Evolutionary conservation across 37 sponge, comb jelly and placozoan genomes (phyloP), one percentile per base, ranked within the genome.

Genomic region (Ianthella basta): DNA sequence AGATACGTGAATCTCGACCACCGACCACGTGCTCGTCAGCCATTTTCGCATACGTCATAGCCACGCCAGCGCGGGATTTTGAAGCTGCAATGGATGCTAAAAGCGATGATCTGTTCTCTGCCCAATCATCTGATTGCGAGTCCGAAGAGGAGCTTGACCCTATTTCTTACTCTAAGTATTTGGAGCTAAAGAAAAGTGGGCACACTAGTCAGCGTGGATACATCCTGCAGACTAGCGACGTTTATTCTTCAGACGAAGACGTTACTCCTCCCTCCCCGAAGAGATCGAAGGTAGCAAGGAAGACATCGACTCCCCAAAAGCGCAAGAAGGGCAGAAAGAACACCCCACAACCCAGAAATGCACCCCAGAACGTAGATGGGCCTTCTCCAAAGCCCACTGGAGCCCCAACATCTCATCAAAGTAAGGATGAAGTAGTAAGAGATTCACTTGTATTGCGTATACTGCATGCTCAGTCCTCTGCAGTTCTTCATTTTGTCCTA

Each of bases 151-250:
- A 61, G 64, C 3, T 27, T 61, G 64, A 12, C 24, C 64, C 64
- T 29, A 13, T 61, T 29, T 13, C 64, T 61, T 61, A 29, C 64
- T 61, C 64, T 29, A 2, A 61, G 29, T 61, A 10, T 27, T 27
- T 29, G 13, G 29, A 27, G 27, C 24, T 61, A 13, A 10, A 6
- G 27, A 61, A 27, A 27, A 61, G 64, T 61, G 64, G 64, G 29
- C 64, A 27, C 24, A 27, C 4, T 61, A 29, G 27, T 61, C 24
- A n/a, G 64, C 64, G 29, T n/a, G 24, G 27, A 61, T 61, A 61
- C 64, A 61, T 61, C 64, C 64, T 61, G 29, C 64, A 61, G 64
- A 61, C 64, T 61, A 61, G 64, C 29, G 64, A 61, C 29, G 27
- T 27, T 29, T 29, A 27, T 12, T 61, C 64, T 61, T 29, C 27